Conservation (phyloP, 2,797 vertebrate genomes). For the Oryzias sinensis region DNA sequence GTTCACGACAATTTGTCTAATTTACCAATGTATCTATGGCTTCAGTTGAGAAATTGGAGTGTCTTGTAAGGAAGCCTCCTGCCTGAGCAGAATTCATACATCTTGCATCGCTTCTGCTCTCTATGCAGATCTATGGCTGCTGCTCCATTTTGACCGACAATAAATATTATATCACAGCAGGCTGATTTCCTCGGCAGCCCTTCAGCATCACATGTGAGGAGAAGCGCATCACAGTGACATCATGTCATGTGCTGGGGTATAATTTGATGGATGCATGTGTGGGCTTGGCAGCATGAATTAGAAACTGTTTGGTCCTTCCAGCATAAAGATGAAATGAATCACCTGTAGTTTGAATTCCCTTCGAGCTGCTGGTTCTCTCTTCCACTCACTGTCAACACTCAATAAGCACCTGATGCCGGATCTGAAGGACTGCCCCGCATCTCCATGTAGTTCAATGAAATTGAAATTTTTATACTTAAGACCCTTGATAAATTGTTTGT, state of each 20-base stretch:
- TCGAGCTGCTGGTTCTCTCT: slow-evolving; percentile 62
- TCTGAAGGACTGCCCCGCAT: slow-evolving; percentile 29
- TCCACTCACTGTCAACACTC: slow-evolving; percentile 61
- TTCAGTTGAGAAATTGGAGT: slow-evolving; percentile 35
- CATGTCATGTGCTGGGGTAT: slow-evolving; percentile 36
- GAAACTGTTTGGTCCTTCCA: slow-evolving; percentile 47
- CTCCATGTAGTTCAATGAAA: slow-evolving; percentile 20
- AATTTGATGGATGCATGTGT: slow-evolving; percentile 40
- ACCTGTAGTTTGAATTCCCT: slow-evolving; percentile 61
- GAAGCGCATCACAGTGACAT: slow-evolving; percentile 18
- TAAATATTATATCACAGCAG: slow-evolving; percentile 62
- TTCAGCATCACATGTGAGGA: slow-evolving; percentile 18
- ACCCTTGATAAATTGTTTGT: slow-evolving; percentile 17
- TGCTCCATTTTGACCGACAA: slow-evolving; percentile 67
- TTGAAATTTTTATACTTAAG: slow-evolving; percentile 9
- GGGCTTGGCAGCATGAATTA: slow-evolving; percentile 62
- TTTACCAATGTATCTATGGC: slow-evolving; percentile 49
- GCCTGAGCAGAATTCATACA: slow-evolving; percentile 48
- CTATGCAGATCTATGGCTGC: slow-evolving; percentile 42
- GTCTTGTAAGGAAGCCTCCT: slow-evolving; percentile 21
- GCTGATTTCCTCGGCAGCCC: slow-evolving; percentile 30
- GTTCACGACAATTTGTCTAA: slow-evolving; percentile 54
- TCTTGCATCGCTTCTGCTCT: slow-evolving; percentile 49
- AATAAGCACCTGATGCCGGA: slow-evolving; percentile 56
- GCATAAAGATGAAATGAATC: slow-evolving; percentile 60